Evolutionary conservation across 2,113 vertebrate species (phyloP).

Genomic region (Edolisoma coerulescens): DNA sequence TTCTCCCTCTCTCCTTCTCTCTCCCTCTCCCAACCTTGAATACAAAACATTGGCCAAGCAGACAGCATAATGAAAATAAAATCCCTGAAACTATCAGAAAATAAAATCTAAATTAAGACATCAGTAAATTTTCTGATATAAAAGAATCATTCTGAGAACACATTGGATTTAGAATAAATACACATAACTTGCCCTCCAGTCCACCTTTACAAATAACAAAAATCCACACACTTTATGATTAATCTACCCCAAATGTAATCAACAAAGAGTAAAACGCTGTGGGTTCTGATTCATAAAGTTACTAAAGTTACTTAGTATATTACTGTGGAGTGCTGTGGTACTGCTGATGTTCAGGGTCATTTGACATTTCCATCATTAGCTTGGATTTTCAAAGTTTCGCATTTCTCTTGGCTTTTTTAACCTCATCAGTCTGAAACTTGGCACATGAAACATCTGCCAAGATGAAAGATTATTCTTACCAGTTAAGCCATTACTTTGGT

Average conservation of each 20-base stretch:
- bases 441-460: neutral
- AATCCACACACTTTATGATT: neutral
- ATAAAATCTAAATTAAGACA: constrained; percentile 47
- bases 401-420: neutral
- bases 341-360: neutral
- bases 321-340: neutral
- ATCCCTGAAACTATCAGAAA: constrained; percentile 39
- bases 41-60: constrained; percentile 41
- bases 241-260: neutral
- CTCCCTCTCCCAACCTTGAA: constrained; percentile 3
- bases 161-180: neutral
- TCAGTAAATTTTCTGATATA: constrained; percentile 7
- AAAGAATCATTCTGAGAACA: constrained; percentile 52
- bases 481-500: neutral
- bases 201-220: constrained; percentile 11
- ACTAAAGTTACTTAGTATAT: neutral
- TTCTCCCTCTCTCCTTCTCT: neutral
- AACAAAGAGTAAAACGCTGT: neutral
- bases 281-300: neutral
- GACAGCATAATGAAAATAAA: constrained; percentile 60
- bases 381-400: neutral
- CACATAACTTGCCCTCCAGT: neutral
- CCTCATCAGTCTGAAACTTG: neutral
- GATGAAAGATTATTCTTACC: constrained; percentile 5
- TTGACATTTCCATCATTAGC: neutral